A percentile compares a stretch with the other conserved stretches of the same genome.
phyloP scores from a whole-genome alignment of 1,140 invertebrate species.

The Sminthurides bifidus region DNA sequence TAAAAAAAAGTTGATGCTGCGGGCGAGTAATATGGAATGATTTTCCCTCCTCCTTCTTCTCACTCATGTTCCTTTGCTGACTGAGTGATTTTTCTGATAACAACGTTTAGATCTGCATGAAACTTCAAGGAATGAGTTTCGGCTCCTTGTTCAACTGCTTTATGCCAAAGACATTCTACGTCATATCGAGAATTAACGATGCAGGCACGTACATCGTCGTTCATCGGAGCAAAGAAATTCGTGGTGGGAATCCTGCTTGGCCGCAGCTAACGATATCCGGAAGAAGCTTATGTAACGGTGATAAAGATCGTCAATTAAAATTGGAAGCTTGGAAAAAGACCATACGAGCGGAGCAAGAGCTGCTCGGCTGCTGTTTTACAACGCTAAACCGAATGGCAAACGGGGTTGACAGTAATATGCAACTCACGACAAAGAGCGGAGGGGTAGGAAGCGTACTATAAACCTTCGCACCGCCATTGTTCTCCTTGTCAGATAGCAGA shows the following conservation, averaged over 20 bases:
- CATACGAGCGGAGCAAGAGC: background rate
- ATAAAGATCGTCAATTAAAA: constrained; percentile 11
- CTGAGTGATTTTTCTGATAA: background rate
- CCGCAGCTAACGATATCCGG: constrained; percentile 42
- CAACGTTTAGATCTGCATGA: constrained; percentile 33
- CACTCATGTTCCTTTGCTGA: background rate
- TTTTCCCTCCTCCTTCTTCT: constrained; percentile 27
- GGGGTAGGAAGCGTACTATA: background rate
- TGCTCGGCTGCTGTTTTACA: background rate
- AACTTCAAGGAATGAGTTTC: constrained; percentile 12
- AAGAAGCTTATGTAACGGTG: constrained; percentile 38
- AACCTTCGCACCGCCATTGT: background rate
- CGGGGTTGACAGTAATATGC: background rate
- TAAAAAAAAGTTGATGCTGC: background rate
- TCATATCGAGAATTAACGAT: constrained; percentile 41
- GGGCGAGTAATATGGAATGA: constrained; percentile 31
- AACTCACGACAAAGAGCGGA: background rate
- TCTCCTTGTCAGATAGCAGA: background rate
- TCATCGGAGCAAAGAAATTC: constrained; percentile 37
- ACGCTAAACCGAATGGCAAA: background rate
- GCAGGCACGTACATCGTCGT: constrained; percentile 39
- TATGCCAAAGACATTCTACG: constrained; percentile 45
- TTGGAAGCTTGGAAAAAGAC: background rate
- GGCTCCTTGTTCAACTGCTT: constrained; percentile 35
- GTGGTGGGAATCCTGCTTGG: constrained; percentile 10